Conservation (phyloP, 2,888 invertebrate genomes). For the Plebejus argus region DNA sequence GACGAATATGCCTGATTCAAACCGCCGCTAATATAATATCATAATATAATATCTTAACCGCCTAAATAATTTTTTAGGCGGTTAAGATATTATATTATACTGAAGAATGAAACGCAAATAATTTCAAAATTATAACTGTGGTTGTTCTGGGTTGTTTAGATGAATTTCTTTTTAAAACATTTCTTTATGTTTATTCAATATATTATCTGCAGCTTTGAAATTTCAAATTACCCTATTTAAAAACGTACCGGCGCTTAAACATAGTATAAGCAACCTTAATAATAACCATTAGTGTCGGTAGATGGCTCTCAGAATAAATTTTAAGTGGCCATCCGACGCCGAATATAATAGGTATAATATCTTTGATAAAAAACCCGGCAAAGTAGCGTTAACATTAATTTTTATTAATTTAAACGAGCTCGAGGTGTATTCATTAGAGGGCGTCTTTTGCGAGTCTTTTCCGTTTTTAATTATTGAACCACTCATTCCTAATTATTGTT, state of each 20-base stretch:
- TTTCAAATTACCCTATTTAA: neutral
- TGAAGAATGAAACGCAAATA: too few species aligned
- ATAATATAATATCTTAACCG: too few species aligned
- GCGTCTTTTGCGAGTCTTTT: conserved; percentile 75
- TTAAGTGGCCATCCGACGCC: neutral
- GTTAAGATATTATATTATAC: too few species aligned
- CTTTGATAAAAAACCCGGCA: conserved; percentile 34
- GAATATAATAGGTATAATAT: conserved; percentile 32
- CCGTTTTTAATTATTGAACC: conserved; percentile 83
- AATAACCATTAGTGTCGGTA: conserved; percentile 7
- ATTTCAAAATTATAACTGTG: neutral
- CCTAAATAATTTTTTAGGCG: too few species aligned
- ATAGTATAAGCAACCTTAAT: neutral
- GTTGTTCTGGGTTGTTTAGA: too few species aligned
- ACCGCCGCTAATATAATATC: too few species aligned
- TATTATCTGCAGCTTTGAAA: neutral
- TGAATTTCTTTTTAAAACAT: neutral
- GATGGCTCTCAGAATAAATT: neutral
- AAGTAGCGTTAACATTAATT: conserved; percentile 57
- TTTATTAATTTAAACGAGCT: conserved; percentile 71
- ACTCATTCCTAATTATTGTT: conserved; percentile 83
- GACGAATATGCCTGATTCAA: too few species aligned
- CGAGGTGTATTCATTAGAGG: conserved; percentile 56
- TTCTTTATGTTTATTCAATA: neutral
- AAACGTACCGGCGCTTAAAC: neutral